Conservation (phyloP, 30 jellyfish, hydroid and myxozoan species). For the Rhopilema esculentum region DNA sequence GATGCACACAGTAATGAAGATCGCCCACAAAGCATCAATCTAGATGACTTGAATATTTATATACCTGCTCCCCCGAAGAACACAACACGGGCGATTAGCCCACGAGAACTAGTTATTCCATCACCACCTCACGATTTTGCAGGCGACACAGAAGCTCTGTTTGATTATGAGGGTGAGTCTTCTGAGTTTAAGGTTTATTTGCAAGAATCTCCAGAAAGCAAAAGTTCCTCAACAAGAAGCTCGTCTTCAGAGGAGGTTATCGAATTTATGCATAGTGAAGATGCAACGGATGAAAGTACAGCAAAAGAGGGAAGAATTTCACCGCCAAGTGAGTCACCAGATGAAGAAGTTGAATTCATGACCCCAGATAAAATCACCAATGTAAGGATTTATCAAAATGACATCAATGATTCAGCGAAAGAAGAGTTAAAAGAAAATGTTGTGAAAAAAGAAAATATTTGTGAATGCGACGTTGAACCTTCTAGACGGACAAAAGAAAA, state of each 20-base stretch:
- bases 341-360: conserved; percentile 67
- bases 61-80: conserved; percentile 65
- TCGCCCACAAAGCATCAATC: conserved; percentile 62
- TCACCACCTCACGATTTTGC: conserved; percentile 62
- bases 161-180: background rate
- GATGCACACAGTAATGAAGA: background rate
- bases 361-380: conserved; percentile 11
- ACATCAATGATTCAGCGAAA: background rate
- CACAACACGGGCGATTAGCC: conserved; percentile 45
- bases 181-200: background rate
- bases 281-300: background rate
- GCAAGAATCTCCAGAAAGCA: conserved; percentile 20
- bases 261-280: conserved; percentile 29
- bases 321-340: background rate
- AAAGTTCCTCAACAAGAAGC: conserved; percentile 38
- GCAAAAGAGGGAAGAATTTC: background rate
- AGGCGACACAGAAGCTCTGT: background rate
- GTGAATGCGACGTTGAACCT: background rate
- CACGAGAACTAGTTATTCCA: conserved; percentile 38
- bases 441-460: background rate
- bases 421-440: background rate
- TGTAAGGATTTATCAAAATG: conserved; percentile 3
- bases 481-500: background rate
- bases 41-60: conserved; percentile 52
- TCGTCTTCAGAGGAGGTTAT: conserved; percentile 59